A percentile compares a stretch with the other conserved stretches of the same genome.
These are phyloP conservation scores for Drosophila pandora DNA, from an alignment of 1,140 invertebrate genomes.

Conservation along the genomic window DNA sequence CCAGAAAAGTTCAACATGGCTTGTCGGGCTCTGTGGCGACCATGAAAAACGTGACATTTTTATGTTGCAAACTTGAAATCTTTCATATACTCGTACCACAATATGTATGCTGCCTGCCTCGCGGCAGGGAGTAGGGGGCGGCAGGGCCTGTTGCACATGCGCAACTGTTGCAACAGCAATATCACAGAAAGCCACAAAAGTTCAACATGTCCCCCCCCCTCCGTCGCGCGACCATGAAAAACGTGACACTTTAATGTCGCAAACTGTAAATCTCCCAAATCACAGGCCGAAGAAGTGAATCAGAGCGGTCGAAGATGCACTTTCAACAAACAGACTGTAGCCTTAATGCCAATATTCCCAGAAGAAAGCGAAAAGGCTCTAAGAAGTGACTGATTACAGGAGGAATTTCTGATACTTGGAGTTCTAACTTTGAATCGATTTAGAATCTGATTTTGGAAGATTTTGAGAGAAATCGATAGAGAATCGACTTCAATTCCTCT, in stretches of 20 bases:
- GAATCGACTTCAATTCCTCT: too few species aligned
- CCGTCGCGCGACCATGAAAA: slow-evolving; percentile 82
- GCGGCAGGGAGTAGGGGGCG: too few species aligned
- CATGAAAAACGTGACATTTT: slow-evolving; percentile 84
- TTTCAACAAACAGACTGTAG: neutral
- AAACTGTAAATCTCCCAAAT: slow-evolving; percentile 84
- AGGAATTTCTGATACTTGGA: too few species aligned
- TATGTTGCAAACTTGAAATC: slow-evolving; percentile 84
- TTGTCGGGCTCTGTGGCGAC: slow-evolving; percentile 78
- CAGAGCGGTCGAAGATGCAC: slow-evolving; percentile 70
- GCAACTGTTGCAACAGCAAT: slow-evolving; percentile 36
- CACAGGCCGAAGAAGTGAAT: slow-evolving; percentile 83
- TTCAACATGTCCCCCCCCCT: slow-evolving; percentile 40
- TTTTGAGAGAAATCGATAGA: too few species aligned
- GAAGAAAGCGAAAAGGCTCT: too few species aligned
- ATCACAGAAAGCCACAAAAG: slow-evolving; percentile 45
- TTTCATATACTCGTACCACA: slow-evolving; percentile 67
- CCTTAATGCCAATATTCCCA: too few species aligned
- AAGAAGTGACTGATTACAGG: too few species aligned
- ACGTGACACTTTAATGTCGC: slow-evolving; percentile 84
- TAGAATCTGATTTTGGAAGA: too few species aligned
- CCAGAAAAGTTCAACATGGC: slow-evolving; percentile 44
- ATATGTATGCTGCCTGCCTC: neutral
- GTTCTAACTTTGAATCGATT: too few species aligned
- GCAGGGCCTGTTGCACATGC: slow-evolving; percentile 40